Percentiles rank a stretch among this genome's conserved stretches.
These are phyloP conservation scores for Lampropteryx suffumata DNA, from an alignment of 2,888 invertebrate species.

Conservation along the genomic window DNA sequence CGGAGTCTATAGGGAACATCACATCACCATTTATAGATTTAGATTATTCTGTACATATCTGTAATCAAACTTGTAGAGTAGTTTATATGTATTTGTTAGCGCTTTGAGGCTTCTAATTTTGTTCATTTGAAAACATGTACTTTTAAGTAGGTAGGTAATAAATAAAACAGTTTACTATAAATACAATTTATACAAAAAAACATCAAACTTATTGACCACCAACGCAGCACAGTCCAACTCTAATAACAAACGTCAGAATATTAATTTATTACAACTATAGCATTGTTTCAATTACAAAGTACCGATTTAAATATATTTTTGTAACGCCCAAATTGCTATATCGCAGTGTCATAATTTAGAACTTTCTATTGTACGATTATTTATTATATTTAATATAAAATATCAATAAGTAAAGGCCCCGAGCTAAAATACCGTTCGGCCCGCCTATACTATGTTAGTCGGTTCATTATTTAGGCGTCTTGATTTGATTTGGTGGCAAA, in stretches of 20 bases:
- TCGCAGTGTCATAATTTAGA: constrained; percentile 61
- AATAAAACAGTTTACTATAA: constrained; percentile 21
- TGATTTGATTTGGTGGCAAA: constrained; percentile 31
- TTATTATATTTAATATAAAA: constrained; percentile 69
- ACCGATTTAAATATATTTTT: constrained; percentile 66
- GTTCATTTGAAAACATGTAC: no score
- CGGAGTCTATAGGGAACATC: no score
- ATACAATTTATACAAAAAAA: constrained; percentile 45
- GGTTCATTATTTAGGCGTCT: constrained; percentile 47
- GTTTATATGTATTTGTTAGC: no score
- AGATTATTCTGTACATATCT: no score
- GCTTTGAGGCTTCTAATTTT: no score
- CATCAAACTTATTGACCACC: constrained; percentile 69
- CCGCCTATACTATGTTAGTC: constrained; percentile 69
- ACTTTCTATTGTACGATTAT: constrained; percentile 69
- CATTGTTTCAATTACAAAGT: constrained; percentile 79
- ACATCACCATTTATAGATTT: no score
- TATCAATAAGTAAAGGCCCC: constrained; percentile 68
- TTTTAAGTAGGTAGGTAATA: constrained; percentile 4
- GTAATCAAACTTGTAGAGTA: no score
- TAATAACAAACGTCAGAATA: constrained; percentile 60
- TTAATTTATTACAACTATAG: constrained; percentile 65
- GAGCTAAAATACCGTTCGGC: constrained; percentile 51
- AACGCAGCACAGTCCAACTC: constrained; percentile 56
- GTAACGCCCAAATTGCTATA: constrained; percentile 77